Conservation (phyloP, 2,797 vertebrate species). For the Pseudotriccus pelzelni region DNA sequence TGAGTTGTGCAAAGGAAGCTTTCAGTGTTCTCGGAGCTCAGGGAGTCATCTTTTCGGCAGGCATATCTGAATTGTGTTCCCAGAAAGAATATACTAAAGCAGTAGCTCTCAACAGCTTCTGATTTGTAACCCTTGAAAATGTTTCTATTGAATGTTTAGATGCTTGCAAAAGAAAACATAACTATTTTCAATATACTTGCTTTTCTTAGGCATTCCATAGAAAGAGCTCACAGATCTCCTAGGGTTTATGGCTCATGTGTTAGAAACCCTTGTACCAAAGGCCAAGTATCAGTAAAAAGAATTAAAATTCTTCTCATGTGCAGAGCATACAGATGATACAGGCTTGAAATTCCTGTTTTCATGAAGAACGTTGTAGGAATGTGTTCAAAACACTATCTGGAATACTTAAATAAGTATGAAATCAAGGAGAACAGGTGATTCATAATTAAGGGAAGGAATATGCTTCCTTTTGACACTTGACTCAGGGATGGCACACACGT, state of each 20-base stretch:
- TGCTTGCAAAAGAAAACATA: neutral
- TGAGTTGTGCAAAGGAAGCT: constrained; percentile 50
- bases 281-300: neutral
- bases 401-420: neutral
- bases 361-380: neutral
- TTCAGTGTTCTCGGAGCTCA: constrained; percentile 7
- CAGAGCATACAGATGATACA: neutral
- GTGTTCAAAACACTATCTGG: neutral
- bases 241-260: neutral
- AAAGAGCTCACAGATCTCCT: neutral
- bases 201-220: neutral
- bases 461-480: neutral
- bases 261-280: neutral
- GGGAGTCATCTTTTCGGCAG: neutral
- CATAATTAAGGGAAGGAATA: neutral
- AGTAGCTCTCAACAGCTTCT: neutral
- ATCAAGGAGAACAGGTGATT: neutral
- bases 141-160: neutral
- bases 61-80: neutral
- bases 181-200: neutral
- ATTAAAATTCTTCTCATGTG: neutral
- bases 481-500: neutral
- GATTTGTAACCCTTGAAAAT: neutral
- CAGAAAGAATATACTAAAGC: neutral
- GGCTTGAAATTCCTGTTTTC: neutral